phyloP scores from a whole-genome alignment of 2,113 vertebrate species.

The Grammomys surdaster region DNA sequence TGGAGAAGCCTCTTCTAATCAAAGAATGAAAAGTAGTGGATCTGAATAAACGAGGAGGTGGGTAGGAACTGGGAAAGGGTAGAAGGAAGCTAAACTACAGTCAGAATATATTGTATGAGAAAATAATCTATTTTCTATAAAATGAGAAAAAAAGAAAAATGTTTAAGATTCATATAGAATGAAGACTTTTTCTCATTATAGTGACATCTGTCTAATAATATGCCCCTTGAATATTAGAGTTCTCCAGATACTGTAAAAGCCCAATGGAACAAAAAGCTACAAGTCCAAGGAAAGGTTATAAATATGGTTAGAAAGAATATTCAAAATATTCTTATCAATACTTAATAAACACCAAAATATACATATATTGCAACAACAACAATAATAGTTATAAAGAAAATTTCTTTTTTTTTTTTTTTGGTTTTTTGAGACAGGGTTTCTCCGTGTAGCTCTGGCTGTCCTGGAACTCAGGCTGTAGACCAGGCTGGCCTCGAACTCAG shows the following conservation, averaged over 20 bases:
- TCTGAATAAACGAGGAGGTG: background rate
- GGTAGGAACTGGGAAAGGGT: background rate
- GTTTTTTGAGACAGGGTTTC: too few species aligned
- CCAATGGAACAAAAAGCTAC: background rate
- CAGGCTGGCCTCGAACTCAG: too few species aligned
- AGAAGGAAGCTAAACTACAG: background rate
- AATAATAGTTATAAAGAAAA: background rate
- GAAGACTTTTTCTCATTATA: background rate
- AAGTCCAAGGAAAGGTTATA: background rate
- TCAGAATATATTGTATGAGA: background rate
- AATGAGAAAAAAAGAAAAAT: background rate
- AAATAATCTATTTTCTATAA: background rate
- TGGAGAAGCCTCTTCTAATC: background rate
- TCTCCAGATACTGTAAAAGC: background rate
- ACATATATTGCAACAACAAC: background rate
- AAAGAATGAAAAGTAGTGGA: background rate
- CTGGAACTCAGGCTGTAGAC: too few species aligned
- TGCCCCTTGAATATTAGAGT: background rate
- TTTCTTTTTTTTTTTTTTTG: too few species aligned
- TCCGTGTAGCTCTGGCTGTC: too few species aligned
- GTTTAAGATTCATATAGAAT: background rate
- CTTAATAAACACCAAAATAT: background rate
- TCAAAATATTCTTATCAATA: background rate
- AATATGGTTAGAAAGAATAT: background rate
- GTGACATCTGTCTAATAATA: background rate